Evolutionary conservation across 1,140 invertebrate species (phyloP), one percentile per base, ranked within the genome.

Genomic region (Oreohelix idahoensis): DNA sequence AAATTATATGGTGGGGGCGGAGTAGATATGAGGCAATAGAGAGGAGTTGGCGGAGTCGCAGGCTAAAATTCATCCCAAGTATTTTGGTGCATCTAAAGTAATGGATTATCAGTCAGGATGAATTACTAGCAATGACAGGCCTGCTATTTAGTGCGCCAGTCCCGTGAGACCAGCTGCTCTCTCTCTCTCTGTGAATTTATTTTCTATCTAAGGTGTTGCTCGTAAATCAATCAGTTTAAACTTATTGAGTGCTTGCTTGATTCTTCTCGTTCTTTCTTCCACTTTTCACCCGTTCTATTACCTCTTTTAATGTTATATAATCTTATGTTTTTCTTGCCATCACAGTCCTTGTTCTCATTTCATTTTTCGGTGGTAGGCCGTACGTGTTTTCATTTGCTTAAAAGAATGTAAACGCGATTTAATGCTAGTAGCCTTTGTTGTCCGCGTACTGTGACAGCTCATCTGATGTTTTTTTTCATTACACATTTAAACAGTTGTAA

Each of bases 21-120:
- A 49, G 10, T 20, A 17, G 38, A 32, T 17, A 32, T 23, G 10
- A 39, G 26, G 26, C 10, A 5, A 13, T 13, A 29, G 49, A 53
- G 42, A 11, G 49, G 49, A 32, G 49, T 20, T 81, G 45, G 69
- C 79, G 79, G 79, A 81, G 79, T 26, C 63, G 36, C n/a, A 39
- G 39, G 66, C 69, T 71, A 45, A 71, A 71, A 45, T 81, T 13
- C 42, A 79, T 4, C 39, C 45, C 71, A 79, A 53, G 66, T 79
- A 66, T 79, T 66, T 79, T 35, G 77, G 17, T 11, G 45, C 51
- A 69, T 69, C 77, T 39, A 39, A 63, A 66, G 77, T 79, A 79
- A 79, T 79, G 77, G 77, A 79, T 79, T 79, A 79, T 79, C 77
- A 79, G 77, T 79, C 77, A 66, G 77, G 77, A 79, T 79, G 35